Evolutionary conservation across 2,888 invertebrate species (phyloP).

Genomic region (Deilephila elpenor): DNA sequence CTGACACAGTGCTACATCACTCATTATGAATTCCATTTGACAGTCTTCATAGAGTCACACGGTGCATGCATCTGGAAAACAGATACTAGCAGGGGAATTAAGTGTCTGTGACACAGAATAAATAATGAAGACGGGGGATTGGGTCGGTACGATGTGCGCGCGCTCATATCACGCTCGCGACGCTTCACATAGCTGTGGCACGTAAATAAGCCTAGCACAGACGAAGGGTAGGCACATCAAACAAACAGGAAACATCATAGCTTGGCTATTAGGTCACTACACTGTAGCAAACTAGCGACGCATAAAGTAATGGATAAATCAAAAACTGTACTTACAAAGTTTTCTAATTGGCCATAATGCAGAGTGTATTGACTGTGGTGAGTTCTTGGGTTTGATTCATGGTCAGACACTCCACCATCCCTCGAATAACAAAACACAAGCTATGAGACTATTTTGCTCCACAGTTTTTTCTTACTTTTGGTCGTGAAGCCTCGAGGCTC

Average conservation of each 20-base stretch:
- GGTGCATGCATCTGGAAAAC: constrained; percentile 43
- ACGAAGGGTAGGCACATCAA: constrained; percentile 33
- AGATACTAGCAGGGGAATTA: constrained; percentile 42
- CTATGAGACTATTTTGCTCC: too few relatives aligned
- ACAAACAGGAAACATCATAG: not conserved
- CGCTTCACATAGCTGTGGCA: constrained; percentile 54
- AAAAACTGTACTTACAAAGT: too few relatives aligned
- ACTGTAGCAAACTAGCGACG: too few relatives aligned
- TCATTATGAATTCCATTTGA: constrained; percentile 47
- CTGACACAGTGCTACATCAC: constrained; percentile 33
- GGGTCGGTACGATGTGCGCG: constrained; percentile 50
- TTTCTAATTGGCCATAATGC: too few relatives aligned
- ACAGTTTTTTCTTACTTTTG: too few relatives aligned
- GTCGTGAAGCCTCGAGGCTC: too few relatives aligned
- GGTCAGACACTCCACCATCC: too few relatives aligned
- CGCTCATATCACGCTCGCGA: constrained; percentile 51
- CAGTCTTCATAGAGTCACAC: constrained; percentile 32
- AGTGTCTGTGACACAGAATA: constrained; percentile 53
- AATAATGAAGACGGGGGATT: constrained; percentile 57
- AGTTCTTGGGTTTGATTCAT: too few relatives aligned
- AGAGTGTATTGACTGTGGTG: too few relatives aligned
- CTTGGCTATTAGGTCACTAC: too few relatives aligned
- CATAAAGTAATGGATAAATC: too few relatives aligned
- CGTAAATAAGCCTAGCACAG: constrained; percentile 50
- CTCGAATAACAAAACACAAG: too few relatives aligned